phyloP scores from a whole-genome alignment of 2,797 vertebrate genomes.

The Dendrocincla fuliginosa region DNA sequence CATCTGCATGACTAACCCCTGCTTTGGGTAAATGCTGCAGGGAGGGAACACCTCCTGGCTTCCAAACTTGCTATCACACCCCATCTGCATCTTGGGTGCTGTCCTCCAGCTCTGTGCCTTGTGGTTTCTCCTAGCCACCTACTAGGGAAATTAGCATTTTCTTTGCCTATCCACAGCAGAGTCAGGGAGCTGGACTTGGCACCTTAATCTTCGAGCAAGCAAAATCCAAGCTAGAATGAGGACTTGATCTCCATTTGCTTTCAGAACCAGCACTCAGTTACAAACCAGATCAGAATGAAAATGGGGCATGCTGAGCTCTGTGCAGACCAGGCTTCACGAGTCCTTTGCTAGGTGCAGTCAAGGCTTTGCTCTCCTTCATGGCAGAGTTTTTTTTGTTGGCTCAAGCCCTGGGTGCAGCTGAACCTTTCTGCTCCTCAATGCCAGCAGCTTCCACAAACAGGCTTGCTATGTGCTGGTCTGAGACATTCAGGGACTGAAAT shows the following conservation, averaged over 20 bases:
- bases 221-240: not conserved
- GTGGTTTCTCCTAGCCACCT: not conserved
- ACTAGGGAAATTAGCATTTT: not conserved
- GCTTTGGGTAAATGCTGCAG: not conserved
- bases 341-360: not conserved
- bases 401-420: not conserved
- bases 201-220: not conserved
- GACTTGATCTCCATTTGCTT: not conserved
- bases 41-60: not conserved
- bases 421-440: not conserved
- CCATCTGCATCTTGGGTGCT: not conserved
- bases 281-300: constrained; percentile 5
- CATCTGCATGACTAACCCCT: not conserved
- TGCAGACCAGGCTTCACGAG: not conserved
- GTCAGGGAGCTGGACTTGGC: constrained; percentile 20
- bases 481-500: not conserved
- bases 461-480: not conserved
- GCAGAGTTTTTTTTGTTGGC: not conserved
- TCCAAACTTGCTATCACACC: not conserved
- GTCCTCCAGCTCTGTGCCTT: not conserved
- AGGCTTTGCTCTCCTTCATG: not conserved
- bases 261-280: not conserved
- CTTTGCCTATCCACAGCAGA: not conserved
- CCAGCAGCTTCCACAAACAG: not conserved
- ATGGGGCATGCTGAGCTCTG: not conserved